These are phyloP conservation scores for Solenopsis invicta DNA, from an alignment of 1,140 invertebrate species.

Conservation along the genomic window DNA sequence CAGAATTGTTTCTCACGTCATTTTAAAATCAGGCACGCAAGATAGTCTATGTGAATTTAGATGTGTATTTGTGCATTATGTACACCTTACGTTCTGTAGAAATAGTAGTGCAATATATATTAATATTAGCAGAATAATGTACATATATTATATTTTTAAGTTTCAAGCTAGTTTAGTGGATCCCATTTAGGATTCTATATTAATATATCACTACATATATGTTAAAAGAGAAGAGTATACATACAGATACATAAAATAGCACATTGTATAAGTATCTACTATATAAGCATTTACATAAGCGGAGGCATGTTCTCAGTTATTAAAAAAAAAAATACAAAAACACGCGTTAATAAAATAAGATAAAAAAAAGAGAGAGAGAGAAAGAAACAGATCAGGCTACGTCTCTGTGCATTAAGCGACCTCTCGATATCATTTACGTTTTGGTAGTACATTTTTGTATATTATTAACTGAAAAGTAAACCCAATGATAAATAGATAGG, in stretches of 20 bases:
- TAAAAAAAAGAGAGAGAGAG: not conserved
- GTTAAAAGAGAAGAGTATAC: conserved; percentile 35
- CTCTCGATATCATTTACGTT: conserved; percentile 17
- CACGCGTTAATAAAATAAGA: conserved; percentile 6
- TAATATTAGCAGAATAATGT: conserved; percentile 69
- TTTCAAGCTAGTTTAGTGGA: conserved; percentile 66
- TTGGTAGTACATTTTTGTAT: conserved; percentile 5
- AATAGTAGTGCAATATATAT: conserved; percentile 51
- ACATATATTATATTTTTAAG: conserved; percentile 66
- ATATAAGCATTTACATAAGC: conserved; percentile 56
- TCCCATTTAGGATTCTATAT: conserved; percentile 14
- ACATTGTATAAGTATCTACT: conserved; percentile 63
- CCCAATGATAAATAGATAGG: not conserved
- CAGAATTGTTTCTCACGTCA: conserved; percentile 60
- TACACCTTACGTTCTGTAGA: conserved; percentile 58
- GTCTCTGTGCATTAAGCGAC: conserved; percentile 61
- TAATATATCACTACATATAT: conserved; percentile 66
- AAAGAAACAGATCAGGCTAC: conserved; percentile 38
- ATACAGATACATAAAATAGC: conserved; percentile 60
- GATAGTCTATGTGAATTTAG: conserved; percentile 48
- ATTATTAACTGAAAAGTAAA: not conserved
- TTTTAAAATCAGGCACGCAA: conserved; percentile 66
- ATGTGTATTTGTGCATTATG: conserved; percentile 65
- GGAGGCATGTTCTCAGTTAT: conserved; percentile 4
- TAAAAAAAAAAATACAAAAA: conserved; percentile 23